Evolutionary conservation across 2,797 vertebrate genomes (phyloP), one percentile per base, ranked within the genome.

Genomic region (Platyrinchus mystaceus): DNA sequence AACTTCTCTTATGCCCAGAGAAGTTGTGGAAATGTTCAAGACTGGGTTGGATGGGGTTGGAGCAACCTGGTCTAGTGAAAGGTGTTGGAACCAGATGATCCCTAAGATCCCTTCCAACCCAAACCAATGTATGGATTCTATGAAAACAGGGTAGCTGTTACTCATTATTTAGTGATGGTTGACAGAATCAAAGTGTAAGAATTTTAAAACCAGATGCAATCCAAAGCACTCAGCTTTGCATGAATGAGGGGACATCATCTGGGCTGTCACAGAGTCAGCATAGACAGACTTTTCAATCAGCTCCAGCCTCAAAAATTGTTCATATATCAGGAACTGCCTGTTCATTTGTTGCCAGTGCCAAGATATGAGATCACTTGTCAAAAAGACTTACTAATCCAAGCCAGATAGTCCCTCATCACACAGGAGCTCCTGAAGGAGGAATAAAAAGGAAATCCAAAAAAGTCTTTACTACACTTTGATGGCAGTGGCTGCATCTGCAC

Each of bases 401-500:
- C 22, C 67, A 76, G 59, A 19, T 2, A 53, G 14, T 23, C 30
- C 37, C n/a, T 58, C 50, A 1, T 14, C 53, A 55, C 69, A 9
- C 26, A 10, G 17, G 47, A 52, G 43, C 32, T 80, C 19, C 62
- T 60, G 43, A 32, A 66, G 26, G 32, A 37, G 16, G 6, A 74
- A 15, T 4, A 9, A 27, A 44, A 80, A 26, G 6, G 36, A 84
- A 58, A 56, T 11, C 4, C 12, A 21, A 3, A 28, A 0, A 28
- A 6, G 3, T 4, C 6, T 22, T 13, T 52, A 2, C 43, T 53
- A 0, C 22, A 0, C 11, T 71, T 39, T 0, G 1, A 1, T 53
- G 36, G 43, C 63, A 59, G 34, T 4, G 26, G 36, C 7, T 16
- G 53, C 14, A 16, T 44, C n/a, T 69, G 67, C 15, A 21, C 53